Conservation (phyloP, 1,140 invertebrate species). For the Contarinia nasturtii region DNA sequence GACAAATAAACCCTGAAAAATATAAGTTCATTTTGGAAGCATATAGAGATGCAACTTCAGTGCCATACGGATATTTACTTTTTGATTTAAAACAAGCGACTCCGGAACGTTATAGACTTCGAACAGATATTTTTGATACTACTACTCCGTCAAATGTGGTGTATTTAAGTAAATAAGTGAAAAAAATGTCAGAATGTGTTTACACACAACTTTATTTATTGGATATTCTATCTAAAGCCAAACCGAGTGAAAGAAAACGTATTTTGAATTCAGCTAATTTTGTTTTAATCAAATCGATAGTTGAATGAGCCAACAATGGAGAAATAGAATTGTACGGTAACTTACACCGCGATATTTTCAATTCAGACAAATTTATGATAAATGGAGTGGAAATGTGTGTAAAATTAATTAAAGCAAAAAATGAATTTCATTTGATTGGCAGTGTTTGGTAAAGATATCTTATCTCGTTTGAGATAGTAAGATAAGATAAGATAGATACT, state of each 20-base stretch:
- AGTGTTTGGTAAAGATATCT: too few species aligned
- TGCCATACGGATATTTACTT: background rate
- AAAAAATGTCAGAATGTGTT: too few species aligned
- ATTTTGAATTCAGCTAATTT: background rate
- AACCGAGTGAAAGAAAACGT: background rate
- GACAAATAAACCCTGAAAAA: background rate
- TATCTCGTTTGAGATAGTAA: too few species aligned
- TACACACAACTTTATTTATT: background rate
- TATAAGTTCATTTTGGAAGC: background rate
- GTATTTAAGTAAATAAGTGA: background rate
- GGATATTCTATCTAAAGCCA: conserved; percentile 1
- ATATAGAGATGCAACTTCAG: background rate
- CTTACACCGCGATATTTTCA: conserved; percentile 4
- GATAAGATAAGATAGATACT: too few species aligned
- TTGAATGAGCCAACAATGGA: background rate
- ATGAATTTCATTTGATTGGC: conserved; percentile 18
- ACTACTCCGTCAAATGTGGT: background rate
- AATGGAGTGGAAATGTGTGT: conserved; percentile 22
- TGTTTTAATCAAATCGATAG: background rate
- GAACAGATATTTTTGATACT: background rate
- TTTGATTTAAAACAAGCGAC: background rate
- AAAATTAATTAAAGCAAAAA: conserved; percentile 15
- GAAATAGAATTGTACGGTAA: too few species aligned
- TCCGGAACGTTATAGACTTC: background rate
- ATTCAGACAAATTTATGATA: conserved; percentile 21